Base-by-base conservation (phyloP, 2,888 invertebrate genomes). In the Cyclophora albipunctata region DNA sequence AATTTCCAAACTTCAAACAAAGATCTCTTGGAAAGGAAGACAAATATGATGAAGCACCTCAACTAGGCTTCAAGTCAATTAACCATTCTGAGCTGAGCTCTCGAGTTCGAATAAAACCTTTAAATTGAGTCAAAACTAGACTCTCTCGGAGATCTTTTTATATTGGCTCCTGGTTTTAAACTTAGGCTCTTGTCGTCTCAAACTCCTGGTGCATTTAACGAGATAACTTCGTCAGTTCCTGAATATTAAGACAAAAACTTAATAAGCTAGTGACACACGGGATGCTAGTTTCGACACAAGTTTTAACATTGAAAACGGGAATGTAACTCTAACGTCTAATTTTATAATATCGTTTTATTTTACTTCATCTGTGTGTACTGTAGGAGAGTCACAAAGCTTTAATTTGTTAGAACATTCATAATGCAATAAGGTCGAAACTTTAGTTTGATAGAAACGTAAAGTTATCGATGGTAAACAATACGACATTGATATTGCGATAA, bases 131-230 rank as follows among this genome's bases (percentile, higher is more conserved):
- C 53, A 48, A 54, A 50, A 55, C 54, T 58, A 58, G 34, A 5
- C 33, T 50, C 49, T 58, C 52, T 20, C 34, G 45, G 46, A 34
- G 75, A n/a, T 69, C 78, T 52, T 50, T 48, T 53, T 59, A 66
- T 7, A 51, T 7, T 69, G 71, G 78, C 46, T 45, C 20, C 20
- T 20, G 56, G 58, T 61, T 57, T 59, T 59, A 66, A 79, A 78
- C 69, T 78, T 73, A 60, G 61, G 70, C 70, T 64, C 70, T 67
- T 69, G 69, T 70, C 58, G 64, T 70, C 61, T 65, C 73, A 76
- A 78, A 81, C 77, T 81, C 74, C 72, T 53, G 73, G 79, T 79
- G 81, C 80, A 81, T 78, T 81, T 82, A 82, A 82, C 76, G 80
- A 82, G 81, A 75, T 82, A 82, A 82, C 73, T 82, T 82, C 67